Percentiles rank a stretch among this genome's conserved stretches.
Evolutionary conservation across 2,113 vertebrate genomes (phyloP).

Genomic region (Tinamus guttatus): DNA sequence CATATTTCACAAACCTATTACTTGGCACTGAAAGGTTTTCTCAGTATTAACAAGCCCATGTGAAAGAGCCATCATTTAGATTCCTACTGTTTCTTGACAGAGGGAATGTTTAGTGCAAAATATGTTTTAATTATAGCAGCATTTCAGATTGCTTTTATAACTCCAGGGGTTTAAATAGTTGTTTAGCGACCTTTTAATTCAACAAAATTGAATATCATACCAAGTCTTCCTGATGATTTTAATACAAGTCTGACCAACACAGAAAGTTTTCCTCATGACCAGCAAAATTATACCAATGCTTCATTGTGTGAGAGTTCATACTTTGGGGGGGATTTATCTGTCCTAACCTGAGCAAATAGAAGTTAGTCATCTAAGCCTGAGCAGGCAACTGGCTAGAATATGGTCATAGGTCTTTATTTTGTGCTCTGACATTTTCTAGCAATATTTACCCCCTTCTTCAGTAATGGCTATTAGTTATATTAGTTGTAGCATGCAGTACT

Average conservation of each 20-base stretch:
- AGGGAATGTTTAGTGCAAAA: neutral
- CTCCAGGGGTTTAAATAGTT: neutral
- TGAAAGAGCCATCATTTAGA: neutral
- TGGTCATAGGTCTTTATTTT: neutral
- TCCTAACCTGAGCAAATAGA: neutral
- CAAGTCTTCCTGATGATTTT: neutral
- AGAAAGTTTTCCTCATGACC: neutral
- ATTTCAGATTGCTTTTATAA: conserved; percentile 5
- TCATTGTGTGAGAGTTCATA: neutral
- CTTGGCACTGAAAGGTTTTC: neutral
- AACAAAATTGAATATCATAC: neutral
- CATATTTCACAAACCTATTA: neutral
- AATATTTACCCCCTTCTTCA: neutral
- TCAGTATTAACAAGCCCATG: neutral
- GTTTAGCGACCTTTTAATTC: neutral
- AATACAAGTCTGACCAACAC: neutral
- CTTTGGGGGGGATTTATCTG: neutral
- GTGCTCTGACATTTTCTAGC: neutral
- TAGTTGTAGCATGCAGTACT: neutral
- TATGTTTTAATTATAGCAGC: neutral
- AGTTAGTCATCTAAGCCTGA: neutral
- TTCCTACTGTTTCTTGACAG: neutral
- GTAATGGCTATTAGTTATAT: neutral
- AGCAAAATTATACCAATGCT: neutral
- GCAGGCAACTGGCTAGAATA: neutral